Conservation (phyloP, 1,140 invertebrate species). For the Orchestia grillus region DNA sequence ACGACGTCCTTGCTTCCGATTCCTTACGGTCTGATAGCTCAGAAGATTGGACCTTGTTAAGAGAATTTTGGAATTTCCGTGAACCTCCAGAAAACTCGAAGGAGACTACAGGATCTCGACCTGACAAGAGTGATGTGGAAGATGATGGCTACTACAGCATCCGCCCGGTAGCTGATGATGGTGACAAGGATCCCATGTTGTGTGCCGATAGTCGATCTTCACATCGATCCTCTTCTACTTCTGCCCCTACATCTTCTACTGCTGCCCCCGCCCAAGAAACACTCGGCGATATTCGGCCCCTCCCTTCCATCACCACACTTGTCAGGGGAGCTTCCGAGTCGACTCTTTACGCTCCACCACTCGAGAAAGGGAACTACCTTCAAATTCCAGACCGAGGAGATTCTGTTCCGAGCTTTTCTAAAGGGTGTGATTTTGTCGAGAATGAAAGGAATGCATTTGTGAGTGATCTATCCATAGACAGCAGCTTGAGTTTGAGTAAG, state of each 20-base stretch:
- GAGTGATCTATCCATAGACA: neutral
- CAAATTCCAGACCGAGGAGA: neutral
- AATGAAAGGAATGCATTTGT: neutral
- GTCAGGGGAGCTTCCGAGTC: conserved; percentile 19
- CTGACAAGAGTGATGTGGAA: conserved; percentile 18
- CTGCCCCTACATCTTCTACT: neutral
- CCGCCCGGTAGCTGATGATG: conserved; percentile 41
- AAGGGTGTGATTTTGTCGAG: neutral
- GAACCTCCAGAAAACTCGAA: neutral
- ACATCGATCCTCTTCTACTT: neutral
- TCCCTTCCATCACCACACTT: conserved; percentile 46
- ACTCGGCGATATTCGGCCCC: conserved; percentile 42
- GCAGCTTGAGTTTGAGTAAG: neutral
- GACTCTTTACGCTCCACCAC: neutral
- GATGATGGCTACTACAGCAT: conserved; percentile 49
- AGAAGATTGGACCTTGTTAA: conserved; percentile 42
- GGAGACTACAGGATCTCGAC: neutral
- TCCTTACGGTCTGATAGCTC: conserved; percentile 16
- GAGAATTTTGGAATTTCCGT: conserved; percentile 34
- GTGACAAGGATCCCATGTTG: conserved; percentile 49
- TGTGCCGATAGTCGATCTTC: conserved; percentile 45
- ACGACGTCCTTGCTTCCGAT: conserved; percentile 1
- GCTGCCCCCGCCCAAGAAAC: conserved; percentile 14
- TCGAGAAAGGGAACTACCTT: conserved; percentile 5
- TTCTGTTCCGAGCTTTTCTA: neutral